phyloP scores from a whole-genome alignment of 2,113 vertebrate species.

The Alouatta palliata region DNA sequence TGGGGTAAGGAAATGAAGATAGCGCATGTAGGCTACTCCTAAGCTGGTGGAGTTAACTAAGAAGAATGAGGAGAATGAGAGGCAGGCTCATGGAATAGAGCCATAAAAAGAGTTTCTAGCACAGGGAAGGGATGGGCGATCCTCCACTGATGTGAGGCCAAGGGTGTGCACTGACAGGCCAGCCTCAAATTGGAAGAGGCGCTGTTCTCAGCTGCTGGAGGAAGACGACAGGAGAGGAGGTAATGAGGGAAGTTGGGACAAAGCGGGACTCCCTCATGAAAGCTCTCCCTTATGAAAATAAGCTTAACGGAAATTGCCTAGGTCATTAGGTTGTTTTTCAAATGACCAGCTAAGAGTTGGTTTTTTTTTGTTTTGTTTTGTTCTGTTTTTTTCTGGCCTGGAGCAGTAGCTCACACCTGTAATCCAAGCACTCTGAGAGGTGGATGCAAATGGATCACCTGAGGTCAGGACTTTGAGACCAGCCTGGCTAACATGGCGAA shows the following conservation, averaged over 20 bases:
- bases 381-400: too few relatives aligned
- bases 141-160: rapidly evolving
- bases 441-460: too few relatives aligned
- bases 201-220: neutral
- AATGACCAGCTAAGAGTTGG: neutral
- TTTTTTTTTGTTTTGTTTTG: too few relatives aligned
- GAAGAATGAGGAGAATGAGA: neutral
- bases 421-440: too few relatives aligned
- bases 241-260: neutral
- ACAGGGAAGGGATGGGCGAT: neutral
- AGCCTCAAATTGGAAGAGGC: rapidly evolving
- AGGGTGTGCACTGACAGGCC: rapidly evolving
- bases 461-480: too few relatives aligned
- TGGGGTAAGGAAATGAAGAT: neutral
- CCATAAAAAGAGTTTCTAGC: neutral
- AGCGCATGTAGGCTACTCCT: neutral
- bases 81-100: neutral
- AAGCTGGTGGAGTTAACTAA: neutral
- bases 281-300: neutral
- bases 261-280: neutral
- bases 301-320: neutral
- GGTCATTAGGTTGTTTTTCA: neutral
- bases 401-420: too few relatives aligned
- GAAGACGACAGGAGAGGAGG: rapidly evolving
- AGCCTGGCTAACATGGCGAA: too few relatives aligned